Percentiles rank a stretch among this genome's conserved stretches.
These are phyloP conservation scores for Rafetus swinhoei DNA, from an alignment of 2,113 vertebrate species.

Conservation along the genomic window DNA sequence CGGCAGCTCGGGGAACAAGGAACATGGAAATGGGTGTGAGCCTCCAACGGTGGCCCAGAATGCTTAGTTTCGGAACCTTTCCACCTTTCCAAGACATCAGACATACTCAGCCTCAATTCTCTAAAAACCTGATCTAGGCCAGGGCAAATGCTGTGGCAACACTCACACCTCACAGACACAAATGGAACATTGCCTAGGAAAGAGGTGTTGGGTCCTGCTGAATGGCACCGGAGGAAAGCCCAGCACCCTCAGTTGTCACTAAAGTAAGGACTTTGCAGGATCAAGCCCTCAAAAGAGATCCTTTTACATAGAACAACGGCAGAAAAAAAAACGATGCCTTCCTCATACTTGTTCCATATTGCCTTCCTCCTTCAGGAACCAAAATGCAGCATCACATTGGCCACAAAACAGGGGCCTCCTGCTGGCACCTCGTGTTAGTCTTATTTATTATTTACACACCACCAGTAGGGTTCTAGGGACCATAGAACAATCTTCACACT, in stretches of 20 bases:
- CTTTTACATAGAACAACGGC: background rate
- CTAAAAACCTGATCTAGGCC: background rate
- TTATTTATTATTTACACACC: background rate
- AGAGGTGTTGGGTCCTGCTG: background rate
- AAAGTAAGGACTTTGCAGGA: background rate
- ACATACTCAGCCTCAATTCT: background rate
- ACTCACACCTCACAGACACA: background rate
- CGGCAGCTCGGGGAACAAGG: background rate
- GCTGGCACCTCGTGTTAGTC: background rate
- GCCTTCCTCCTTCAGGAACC: background rate
- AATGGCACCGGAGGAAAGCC: background rate
- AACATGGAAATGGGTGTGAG: background rate
- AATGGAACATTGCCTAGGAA: background rate
- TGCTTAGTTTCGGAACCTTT: background rate
- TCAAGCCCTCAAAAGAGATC: background rate
- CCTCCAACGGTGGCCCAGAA: background rate
- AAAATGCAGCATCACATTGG: background rate
- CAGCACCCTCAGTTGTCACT: background rate
- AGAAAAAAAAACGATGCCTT: background rate
- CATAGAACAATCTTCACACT: background rate
- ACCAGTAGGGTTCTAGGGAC: background rate
- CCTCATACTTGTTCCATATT: background rate
- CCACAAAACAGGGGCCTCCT: background rate
- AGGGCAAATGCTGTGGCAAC: background rate
- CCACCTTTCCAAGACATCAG: background rate